Percentiles rank a stretch among this genome's conserved stretches.
Conservation (phyloP, 2,888 invertebrate genomes). For the Drosophila buzzatii region DNA sequence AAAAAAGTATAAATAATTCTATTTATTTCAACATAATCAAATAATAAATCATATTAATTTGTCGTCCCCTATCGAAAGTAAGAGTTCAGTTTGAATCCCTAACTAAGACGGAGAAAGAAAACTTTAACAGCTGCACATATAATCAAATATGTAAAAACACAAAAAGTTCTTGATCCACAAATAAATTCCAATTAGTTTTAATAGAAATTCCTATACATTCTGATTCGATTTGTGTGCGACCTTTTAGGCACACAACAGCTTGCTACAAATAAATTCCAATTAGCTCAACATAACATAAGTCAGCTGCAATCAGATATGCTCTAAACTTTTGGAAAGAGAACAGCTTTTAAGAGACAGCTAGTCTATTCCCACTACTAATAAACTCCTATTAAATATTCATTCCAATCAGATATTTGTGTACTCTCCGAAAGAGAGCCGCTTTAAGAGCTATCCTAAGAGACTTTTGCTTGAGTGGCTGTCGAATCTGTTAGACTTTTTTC, state of each 20-base stretch:
- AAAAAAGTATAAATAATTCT: neutral
- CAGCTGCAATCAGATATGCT: neutral
- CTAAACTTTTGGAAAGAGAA: neutral
- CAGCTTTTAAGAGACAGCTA: conserved; percentile 24
- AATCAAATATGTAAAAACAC: conserved; percentile 55
- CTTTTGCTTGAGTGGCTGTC: conserved; percentile 21
- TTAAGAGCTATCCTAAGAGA: conserved; percentile 3
- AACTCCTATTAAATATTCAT: neutral
- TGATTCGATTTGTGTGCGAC: conserved; percentile 18
- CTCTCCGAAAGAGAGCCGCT: neutral
- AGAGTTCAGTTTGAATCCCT: conserved; percentile 16
- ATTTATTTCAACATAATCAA: neutral
- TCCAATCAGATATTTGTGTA: conserved; percentile 1
- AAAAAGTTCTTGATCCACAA: conserved; percentile 29
- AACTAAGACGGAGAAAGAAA: conserved; percentile 31
- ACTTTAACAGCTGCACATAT: conserved; percentile 42
- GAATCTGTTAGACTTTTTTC: conserved; percentile 41
- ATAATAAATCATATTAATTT: neutral
- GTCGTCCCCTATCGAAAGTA: neutral
- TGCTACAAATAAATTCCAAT: conserved; percentile 11
- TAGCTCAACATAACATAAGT: conserved; percentile 1
- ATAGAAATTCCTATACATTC: conserved; percentile 8
- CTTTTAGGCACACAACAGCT: conserved; percentile 43
- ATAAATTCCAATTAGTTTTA: conserved; percentile 72
- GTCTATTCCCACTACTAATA: neutral